Conservation (phyloP, 2,797 vertebrate species). For the Rhinella marina region DNA sequence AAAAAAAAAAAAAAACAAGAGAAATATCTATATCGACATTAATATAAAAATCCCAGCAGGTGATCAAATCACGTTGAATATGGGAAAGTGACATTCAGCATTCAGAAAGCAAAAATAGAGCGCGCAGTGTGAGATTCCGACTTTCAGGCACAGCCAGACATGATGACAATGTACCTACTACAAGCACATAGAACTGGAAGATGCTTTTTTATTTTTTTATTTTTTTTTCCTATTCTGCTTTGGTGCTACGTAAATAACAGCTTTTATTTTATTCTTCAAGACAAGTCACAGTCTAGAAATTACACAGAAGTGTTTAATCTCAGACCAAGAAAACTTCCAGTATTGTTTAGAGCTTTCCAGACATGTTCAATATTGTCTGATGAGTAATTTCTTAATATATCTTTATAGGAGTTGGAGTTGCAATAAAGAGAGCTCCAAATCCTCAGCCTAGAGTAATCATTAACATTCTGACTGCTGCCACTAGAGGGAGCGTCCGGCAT, state of each 20-base stretch:
- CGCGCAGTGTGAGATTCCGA: neutral
- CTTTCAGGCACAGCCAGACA: slow-evolving; percentile 24
- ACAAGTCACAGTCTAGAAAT: neutral
- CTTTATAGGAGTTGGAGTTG: no score
- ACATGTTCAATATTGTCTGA: neutral
- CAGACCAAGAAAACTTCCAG: neutral
- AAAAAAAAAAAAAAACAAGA: neutral
- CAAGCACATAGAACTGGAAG: neutral
- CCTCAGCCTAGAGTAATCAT: no score
- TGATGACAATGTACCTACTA: slow-evolving; percentile 14
- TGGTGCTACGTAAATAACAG: neutral
- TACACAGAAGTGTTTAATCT: neutral
- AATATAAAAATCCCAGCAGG: slow-evolving; percentile 44
- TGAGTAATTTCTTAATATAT: no score
- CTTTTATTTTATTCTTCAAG: neutral
- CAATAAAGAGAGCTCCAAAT: no score
- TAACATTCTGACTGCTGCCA: no score
- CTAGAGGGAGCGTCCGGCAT: no score
- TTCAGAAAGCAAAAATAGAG: slow-evolving; percentile 37
- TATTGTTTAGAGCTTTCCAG: neutral
- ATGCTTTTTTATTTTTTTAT: neutral
- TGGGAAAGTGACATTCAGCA: slow-evolving; percentile 49
- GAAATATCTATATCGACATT: slow-evolving; percentile 43
- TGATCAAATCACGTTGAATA: slow-evolving; percentile 35
- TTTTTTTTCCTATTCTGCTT: neutral